phyloP scores from a whole-genome alignment of 2,113 vertebrate species.

The Noctilio leporinus region DNA sequence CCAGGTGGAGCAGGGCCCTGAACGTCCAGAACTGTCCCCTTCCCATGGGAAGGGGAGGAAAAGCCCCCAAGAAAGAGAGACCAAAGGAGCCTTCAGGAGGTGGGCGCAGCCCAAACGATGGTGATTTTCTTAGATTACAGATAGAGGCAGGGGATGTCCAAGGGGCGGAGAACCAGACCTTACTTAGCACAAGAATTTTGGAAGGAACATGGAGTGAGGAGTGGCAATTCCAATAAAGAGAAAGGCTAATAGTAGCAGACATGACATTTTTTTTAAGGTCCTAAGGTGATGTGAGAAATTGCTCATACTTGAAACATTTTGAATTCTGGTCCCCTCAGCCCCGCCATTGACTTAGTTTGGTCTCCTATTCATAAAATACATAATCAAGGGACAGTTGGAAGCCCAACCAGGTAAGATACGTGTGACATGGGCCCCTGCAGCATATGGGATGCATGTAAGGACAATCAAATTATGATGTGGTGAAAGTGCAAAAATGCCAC shows the following conservation, averaged over 20 bases:
- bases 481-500: neutral
- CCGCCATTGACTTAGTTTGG: neutral
- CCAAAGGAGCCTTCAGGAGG: neutral
- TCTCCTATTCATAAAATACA: neutral
- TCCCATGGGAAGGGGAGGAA: neutral
- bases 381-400: neutral
- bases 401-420: neutral
- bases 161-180: neutral
- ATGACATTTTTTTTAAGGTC: neutral
- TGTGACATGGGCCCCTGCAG: neutral
- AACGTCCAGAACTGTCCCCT: neutral
- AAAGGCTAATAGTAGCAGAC: neutral
- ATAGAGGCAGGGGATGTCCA: neutral
- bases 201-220: neutral
- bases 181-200: neutral
- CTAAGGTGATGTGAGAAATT: neutral
- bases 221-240: neutral
- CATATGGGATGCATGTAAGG: neutral
- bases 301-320: neutral
- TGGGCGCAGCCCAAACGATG: neutral
- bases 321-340: neutral
- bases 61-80: neutral
- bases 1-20: neutral
- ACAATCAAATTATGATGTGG: neutral
- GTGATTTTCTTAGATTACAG: neutral